Conservation (phyloP, 1,140 invertebrate genomes). For the Acromyrmex heyeri region DNA sequence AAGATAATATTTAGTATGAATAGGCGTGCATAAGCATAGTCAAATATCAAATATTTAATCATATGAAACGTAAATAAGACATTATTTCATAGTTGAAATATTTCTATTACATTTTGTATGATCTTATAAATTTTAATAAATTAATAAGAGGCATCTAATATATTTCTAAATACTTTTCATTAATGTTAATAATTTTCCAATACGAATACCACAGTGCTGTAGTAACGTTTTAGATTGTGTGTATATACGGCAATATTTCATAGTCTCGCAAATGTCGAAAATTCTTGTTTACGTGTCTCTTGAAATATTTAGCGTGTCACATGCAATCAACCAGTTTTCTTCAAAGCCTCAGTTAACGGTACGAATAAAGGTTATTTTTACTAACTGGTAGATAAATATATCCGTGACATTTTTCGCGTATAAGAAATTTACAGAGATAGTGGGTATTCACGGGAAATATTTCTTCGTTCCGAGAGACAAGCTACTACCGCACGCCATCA, state of each 20-base stretch:
- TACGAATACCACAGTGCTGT: background rate
- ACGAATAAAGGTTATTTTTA: conserved; percentile 46
- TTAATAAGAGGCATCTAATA: background rate
- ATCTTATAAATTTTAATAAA: background rate
- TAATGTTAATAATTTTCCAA: conserved; percentile 13
- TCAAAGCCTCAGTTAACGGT: conserved; percentile 37
- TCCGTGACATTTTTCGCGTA: conserved; percentile 28
- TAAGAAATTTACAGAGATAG: conserved; percentile 20
- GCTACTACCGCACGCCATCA: background rate
- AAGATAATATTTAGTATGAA: conserved; percentile 26
- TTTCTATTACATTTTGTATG: background rate
- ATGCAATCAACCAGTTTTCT: conserved; percentile 26
- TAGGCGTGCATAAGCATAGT: background rate
- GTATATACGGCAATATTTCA: background rate
- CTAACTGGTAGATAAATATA: conserved; percentile 15
- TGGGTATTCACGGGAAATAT: conserved; percentile 17
- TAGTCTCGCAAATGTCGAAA: conserved; percentile 15
- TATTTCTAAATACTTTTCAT: background rate
- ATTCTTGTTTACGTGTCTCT: background rate
- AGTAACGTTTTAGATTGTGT: background rate
- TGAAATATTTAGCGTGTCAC: conserved; percentile 25
- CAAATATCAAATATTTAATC: conserved; percentile 25
- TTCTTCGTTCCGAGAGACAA: conserved; percentile 11
- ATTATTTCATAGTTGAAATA: background rate
- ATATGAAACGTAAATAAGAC: background rate